These are phyloP conservation scores for rat (Rattus norvegicus) DNA, from an alignment of 2,113 vertebrate genomes.

Conservation along the genomic window GRCr8 NC_086038.1:1459001-1459500, in stretches of 20 bases:
- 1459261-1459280: neutral
- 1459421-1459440: conserved; percentile 53
- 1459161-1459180: neutral
- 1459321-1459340: neutral
- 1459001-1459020: neutral
- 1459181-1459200: neutral
- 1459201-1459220: fast-evolving
- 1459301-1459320: conserved; percentile 5
- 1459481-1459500: conserved; percentile 66
- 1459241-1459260: neutral
- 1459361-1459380: neutral
- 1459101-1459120: neutral
- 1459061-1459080: neutral
- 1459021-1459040: too few species aligned
- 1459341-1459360: conserved; percentile 58
- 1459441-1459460: conserved; percentile 45
- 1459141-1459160: neutral
- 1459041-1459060: neutral
- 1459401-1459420: conserved; percentile 42
- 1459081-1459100: neutral
- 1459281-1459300: neutral
- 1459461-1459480: conserved; percentile 50
- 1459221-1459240: neutral
- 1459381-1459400: conserved; percentile 12
- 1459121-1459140: neutral